Percentiles rank a stretch among this genome's conserved stretches.
Conservation (phyloP, 2,797 vertebrate genomes). For the Lepilemur ruficaudatus region DNA sequence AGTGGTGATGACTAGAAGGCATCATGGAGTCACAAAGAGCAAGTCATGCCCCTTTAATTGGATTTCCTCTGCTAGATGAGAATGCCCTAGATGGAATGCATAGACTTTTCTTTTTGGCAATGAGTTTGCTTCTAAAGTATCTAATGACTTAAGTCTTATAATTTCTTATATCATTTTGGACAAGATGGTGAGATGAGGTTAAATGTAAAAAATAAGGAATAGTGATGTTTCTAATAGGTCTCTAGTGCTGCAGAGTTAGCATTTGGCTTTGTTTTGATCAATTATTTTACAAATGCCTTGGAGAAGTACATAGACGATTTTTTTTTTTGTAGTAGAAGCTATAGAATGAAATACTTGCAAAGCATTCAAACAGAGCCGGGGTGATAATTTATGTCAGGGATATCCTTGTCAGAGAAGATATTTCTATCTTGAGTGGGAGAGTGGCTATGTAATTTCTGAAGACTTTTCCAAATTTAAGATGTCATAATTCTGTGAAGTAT, state of each 20-base stretch:
- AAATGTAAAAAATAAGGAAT: neutral
- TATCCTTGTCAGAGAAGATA: conserved; percentile 62
- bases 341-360: conserved; percentile 29
- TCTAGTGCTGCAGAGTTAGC: neutral
- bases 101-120: neutral
- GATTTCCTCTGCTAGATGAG: neutral
- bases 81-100: neutral
- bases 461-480: conserved; percentile 68
- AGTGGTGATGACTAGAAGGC: neutral
- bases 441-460: conserved; percentile 47
- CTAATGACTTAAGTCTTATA: neutral
- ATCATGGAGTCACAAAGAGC: neutral
- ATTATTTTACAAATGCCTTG: conserved; percentile 20
- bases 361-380: conserved; percentile 36
- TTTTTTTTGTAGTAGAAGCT: conserved; percentile 23
- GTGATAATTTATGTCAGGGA: conserved; percentile 66
- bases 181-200: neutral
- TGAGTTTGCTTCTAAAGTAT: neutral
- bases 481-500: conserved; percentile 58
- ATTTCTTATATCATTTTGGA: neutral
- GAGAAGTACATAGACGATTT: conserved; percentile 5
- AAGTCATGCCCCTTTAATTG: conserved; percentile 13
- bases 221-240: neutral
- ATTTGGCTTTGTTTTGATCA: conserved; percentile 37
- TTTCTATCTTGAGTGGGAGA: conserved; percentile 67